Base-by-base conservation (phyloP, 2,797 vertebrate species). In the Todus mexicanus region DNA sequence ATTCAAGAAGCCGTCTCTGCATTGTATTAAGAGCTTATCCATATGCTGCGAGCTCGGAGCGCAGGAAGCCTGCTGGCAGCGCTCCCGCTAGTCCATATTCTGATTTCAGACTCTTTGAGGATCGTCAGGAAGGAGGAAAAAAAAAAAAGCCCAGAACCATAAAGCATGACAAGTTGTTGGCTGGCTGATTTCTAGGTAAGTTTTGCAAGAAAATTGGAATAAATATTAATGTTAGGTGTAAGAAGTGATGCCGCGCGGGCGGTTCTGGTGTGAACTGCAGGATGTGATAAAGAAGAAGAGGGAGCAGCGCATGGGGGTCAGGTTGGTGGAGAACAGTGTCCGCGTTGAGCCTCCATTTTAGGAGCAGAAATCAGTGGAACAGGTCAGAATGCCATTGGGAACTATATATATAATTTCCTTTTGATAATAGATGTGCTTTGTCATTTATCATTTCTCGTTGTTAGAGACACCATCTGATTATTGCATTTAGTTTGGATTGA, bases 51-150 rank as follows among this genome's bases (percentile, higher is more conserved):
- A 40, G 76, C 83, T 77, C 12, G 3, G 56, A 69, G 75, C 0
- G 4, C 92, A 81, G 94, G 92, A 90, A 93, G 54, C 42, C 77
- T 87, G 74, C 85, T 96, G 94, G 92, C 94, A 94, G 86, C 48
- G 3, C 3, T 23, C 86, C 91, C 8, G n/a, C 77, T 71, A 14
- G 57, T 93, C 89, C 87, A 31, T 63, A 51, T 87, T 94, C 91
- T 37, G 35, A 78, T 84, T 61, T 53, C 81, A 81, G 45, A 21
- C 76, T 86, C 77, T 75, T 84, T 38, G 76, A 66, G 80, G 83
- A 87, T 68, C 2, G 4, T 43, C 42, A 51, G 59, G 7, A 5
- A 12, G 5, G 4, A 54, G 27, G 3, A 4, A 48, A 23, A 69
- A 25, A 59, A 60, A 56, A 29, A 40, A 53, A 42, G n/a, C n/a